Base-by-base conservation (phyloP, 2,113 vertebrate species). In the Antennarius striatus region DNA sequence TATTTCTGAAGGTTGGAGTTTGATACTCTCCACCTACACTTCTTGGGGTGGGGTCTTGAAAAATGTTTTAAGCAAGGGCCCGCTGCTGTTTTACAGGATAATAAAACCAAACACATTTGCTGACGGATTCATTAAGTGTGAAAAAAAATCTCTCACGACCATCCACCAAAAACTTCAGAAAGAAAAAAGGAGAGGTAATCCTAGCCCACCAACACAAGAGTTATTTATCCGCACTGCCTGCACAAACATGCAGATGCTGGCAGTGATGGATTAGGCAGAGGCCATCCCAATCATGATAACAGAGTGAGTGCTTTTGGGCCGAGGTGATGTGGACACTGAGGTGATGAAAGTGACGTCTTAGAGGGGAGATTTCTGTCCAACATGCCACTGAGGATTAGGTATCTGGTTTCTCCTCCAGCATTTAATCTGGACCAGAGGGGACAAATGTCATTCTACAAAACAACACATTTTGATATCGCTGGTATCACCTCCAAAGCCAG, bases 241-340 rank as follows among this genome's bases (percentile, higher is more conserved):
- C 86, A 80, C 88, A 88, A 88, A 91, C 92, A 84, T 67, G 83
- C 85, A 68, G 79, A 82, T 75, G 77, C 67, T 68, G 77, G 72
- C 89, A 81, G 79, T 91, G 91, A 92, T 88, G 88, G 90, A 92
- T 91, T 89, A 88, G 85, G 54, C 60, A 4, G 57, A 65, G 87
- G 86, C 89, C 75, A 88, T 69, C 81, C 77, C 63, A 70, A 84
- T 80, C 80, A 17, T 29, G 71, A 79, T 77, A 86, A 86, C 65
- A 82, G 83, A 83, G 67, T 32, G 75, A 75, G 73, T 72, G 78
- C 74, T 83, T 74, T 82, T 58, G 62, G 77, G 49, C 58, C 14
- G 51, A 55, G 68, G 61, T 42, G 68, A 73, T n/a, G 16, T 54
- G 77, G 77, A 80, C 54, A 53, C 59, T 67, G 40, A 79, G 86